Evolutionary conservation across 2,888 invertebrate species (phyloP).

Genomic region (Galerucella calmariensis): DNA sequence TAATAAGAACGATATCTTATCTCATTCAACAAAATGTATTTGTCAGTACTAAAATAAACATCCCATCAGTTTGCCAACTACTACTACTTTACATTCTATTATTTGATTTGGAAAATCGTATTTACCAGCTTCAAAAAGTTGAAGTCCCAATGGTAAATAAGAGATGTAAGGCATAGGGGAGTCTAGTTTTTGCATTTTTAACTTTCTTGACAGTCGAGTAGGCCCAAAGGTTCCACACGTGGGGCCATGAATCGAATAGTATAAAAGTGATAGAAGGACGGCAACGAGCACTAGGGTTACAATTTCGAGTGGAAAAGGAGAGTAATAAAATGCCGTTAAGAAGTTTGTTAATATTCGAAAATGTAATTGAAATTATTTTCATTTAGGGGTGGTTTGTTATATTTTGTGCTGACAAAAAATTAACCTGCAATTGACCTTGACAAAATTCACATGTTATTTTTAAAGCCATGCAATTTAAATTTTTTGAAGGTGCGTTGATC

Average conservation of each 20-base stretch:
- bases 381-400: too few species aligned
- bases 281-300: slow-evolving; percentile 12
- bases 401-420: too few species aligned
- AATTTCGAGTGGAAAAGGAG: slow-evolving; percentile 29
- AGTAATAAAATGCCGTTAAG: not conserved
- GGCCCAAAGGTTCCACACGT: slow-evolving; percentile 25
- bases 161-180: not conserved
- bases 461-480: too few species aligned
- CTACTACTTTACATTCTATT: not conserved
- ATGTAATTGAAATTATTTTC: not conserved
- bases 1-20: too few species aligned
- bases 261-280: slow-evolving; percentile 10
- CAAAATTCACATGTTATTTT: too few species aligned
- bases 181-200: slow-evolving; percentile 27
- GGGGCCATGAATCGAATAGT: slow-evolving; percentile 11
- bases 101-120: slow-evolving; percentile 16
- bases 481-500: too few species aligned
- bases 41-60: not conserved
- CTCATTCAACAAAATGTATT: too few species aligned
- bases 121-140: slow-evolving; percentile 15
- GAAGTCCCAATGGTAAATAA: slow-evolving; percentile 11
- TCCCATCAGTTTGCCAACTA: not conserved
- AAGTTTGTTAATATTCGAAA: not conserved
- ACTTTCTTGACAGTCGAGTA: slow-evolving; percentile 25
- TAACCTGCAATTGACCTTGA: too few species aligned